phyloP scores from a whole-genome alignment of 1,140 invertebrate genomes.

The Neodiprion virginianus region DNA sequence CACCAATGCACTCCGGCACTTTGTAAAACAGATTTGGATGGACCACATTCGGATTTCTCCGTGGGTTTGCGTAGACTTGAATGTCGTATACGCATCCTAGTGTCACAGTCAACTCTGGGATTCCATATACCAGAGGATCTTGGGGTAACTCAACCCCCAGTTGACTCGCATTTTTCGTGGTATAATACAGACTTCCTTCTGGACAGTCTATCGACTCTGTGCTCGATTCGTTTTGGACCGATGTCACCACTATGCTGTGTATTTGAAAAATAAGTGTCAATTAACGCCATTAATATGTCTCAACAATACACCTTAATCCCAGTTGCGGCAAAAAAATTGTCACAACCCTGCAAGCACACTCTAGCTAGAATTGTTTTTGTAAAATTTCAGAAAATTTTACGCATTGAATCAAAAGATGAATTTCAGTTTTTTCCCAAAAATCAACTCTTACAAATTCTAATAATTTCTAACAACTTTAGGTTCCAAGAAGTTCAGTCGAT shows the following conservation, averaged over 20 bases:
- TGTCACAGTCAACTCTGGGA: conserved; percentile 42
- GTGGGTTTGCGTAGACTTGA: conserved; percentile 49
- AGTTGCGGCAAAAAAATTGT: no score
- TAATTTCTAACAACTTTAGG: no score
- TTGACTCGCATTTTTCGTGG: conserved; percentile 30
- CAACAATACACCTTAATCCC: no score
- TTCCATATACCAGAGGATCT: conserved; percentile 30
- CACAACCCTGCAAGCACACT: no score
- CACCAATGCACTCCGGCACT: conserved; percentile 46
- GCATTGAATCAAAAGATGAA: no score
- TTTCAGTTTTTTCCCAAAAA: no score
- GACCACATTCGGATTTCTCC: conserved; percentile 28
- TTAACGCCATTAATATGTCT: conserved; percentile 1
- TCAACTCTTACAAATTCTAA: no score
- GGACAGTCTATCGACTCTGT: conserved; percentile 27
- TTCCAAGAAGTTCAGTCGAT: no score
- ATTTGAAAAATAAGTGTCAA: conserved; percentile 2
- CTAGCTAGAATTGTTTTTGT: no score
- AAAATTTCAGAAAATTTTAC: no score
- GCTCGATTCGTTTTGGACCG: conserved; percentile 11
- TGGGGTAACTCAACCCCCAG: conserved; percentile 42
- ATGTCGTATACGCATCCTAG: conserved; percentile 48
- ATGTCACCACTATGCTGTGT: conserved; percentile 34
- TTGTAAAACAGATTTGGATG: conserved; percentile 41
- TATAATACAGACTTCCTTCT: conserved; percentile 39